Evolutionary conservation across 1,140 invertebrate genomes (phyloP), one percentile per base, ranked within the genome.

Genomic region (Hormaphis cornu): DNA sequence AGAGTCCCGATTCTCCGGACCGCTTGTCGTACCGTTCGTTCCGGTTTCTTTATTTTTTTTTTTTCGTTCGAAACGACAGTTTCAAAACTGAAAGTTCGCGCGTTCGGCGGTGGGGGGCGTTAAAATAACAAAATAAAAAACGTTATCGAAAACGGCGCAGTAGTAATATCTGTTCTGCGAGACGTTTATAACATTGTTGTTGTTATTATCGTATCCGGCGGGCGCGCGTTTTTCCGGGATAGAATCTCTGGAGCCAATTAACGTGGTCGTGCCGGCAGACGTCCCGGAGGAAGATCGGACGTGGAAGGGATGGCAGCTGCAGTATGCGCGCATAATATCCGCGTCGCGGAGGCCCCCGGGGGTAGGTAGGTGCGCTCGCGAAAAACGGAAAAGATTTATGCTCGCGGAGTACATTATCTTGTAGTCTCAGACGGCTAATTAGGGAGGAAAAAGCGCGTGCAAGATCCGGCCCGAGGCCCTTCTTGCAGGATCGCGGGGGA

Each of bases 251-350:
- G 61, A 50, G 61, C 61, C 61, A 66, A 66, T 66, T 66, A 66
- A 66, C 10, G 58, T 73, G 9, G 71, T n/a, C n/a, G n/a, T 71
- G 22, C 69, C 24, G 8, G 74, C 72, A 16, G 18, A 16, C 22
- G 48, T n/a, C n/a, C n/a, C n/a, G n/a, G n/a, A n/a, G n/a, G n/a
- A 35, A 74, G 78, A 79, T 74, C 82, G 76, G 54, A 77, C 73
- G 16, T 85, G 85, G 71, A 85, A 87, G 26, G 83, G 81, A n/a
- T 83, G 76, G 12, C 84, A 73, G n/a, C 83, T 59, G 82, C 79
- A 0, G 82, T 81, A 7, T 84, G 83, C n/a, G n/a, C n/a, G n/a
- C n/a, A n/a, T n/a, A 85, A 85, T 87, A 2, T 3, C 3, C 37
- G n/a, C 30, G 26, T 10, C 30, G 35, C 20, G 22, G 48, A 37